Evolutionary conservation across 2,113 vertebrate genomes (phyloP), one percentile per base, ranked within the genome.

Genomic region (Cariama cristata): DNA sequence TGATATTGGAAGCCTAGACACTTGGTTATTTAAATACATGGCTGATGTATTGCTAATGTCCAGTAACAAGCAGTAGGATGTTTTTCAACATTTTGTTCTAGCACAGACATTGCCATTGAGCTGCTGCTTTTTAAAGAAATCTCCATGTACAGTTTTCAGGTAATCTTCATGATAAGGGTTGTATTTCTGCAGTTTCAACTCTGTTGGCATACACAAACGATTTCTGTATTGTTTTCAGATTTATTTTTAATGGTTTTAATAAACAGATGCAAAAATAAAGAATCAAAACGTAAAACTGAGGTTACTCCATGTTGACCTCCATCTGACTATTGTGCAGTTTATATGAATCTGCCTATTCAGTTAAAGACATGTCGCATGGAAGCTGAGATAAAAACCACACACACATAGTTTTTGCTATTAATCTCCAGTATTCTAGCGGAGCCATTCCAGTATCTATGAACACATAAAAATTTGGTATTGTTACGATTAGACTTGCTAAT

Each of bases 401-500:
- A 0, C 5, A 45, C 11, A 5, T 2, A 12, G 20, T 8, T 87
- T 67, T 91, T 89, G 44, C 80, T 91, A 79, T 87, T 75, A 52
- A 89, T 89, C 44, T 90, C n/a, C 53, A 59, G 18, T 77, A 81
- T 91, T 81, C 76, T 55, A 77, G 68, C 59, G 58, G 8, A 84
- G 26, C 15, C 76, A 89, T 55, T 84, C n/a, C 5, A 18, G 24
- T 42, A 47, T 13, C 93, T 82, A 89, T 0, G 5, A 79, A 79
- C 52, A 79, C 72, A 93, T 63, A 83, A 80, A 77, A 84, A 71
- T 62, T 74, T 77, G 58, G 68, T 38, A 74, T 17, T 74, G 47
- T 45, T 81, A 84, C 0, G 12, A 93, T 95, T 81, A 92, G 86
- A 80, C 86, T 93, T 91, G 91, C 84, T 95, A 91, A 91, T 91